Evolutionary conservation across 2,888 invertebrate species (phyloP).

Genomic region (Protodeltote pygarga): DNA sequence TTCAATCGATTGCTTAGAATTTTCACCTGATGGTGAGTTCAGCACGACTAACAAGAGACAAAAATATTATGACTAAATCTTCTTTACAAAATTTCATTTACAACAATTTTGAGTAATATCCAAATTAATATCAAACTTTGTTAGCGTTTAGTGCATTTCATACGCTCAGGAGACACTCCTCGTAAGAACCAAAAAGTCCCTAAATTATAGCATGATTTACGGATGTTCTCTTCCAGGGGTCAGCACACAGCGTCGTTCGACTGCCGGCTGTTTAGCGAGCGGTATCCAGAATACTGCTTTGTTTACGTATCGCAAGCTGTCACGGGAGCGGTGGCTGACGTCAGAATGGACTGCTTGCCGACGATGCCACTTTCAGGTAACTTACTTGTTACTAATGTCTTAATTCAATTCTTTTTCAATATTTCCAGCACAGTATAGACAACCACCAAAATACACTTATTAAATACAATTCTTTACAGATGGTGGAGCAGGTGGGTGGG

Average conservation of each 20-base stretch:
- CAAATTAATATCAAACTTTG: too few relatives aligned
- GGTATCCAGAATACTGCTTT: constrained; percentile 95
- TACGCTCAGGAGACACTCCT: too few relatives aligned
- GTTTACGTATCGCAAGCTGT: constrained; percentile 95
- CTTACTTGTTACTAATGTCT: constrained; percentile 1
- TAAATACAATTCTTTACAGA: constrained; percentile 74
- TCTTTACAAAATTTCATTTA: too few relatives aligned
- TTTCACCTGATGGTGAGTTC: too few relatives aligned
- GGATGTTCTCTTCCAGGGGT: constrained; percentile 79
- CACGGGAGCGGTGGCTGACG: constrained; percentile 94
- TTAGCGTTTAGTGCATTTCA: too few relatives aligned
- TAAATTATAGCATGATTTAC: neutral
- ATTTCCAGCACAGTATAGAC: neutral
- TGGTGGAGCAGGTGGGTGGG: constrained; percentile 92
- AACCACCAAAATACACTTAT: neutral
- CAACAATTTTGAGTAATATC: too few relatives aligned
- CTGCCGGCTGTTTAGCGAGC: constrained; percentile 93
- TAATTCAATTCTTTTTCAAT: too few relatives aligned
- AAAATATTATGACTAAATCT: too few relatives aligned
- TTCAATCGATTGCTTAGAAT: too few relatives aligned
- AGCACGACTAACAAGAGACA: too few relatives aligned
- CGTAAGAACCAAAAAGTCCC: too few relatives aligned
- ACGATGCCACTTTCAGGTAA: constrained; percentile 93
- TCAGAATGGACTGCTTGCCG: constrained; percentile 94
- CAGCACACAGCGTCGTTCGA: constrained; percentile 92